A percentile compares a stretch with the other conserved stretches of the same genome.
Conservation (phyloP, 1,140 invertebrate species). For the Heliconius himera region DNA sequence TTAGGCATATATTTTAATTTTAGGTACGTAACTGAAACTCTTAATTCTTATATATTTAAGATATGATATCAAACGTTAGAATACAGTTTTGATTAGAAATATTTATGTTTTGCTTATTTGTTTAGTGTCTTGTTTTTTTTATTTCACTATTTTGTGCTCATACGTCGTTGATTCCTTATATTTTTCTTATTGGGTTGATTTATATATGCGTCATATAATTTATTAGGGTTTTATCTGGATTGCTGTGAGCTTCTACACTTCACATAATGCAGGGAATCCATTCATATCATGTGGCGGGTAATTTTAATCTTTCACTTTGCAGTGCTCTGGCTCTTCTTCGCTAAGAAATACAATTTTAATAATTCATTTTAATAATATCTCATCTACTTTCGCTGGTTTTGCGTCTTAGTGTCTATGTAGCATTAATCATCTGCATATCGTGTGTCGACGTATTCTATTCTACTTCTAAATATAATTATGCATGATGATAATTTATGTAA, state of each 20-base stretch:
- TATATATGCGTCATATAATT: too few relatives aligned
- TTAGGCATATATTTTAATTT: not conserved
- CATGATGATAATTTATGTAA: constrained; percentile 31
- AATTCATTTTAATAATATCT: not conserved
- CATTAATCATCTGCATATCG: constrained; percentile 20
- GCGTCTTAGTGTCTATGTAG: not conserved
- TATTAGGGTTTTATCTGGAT: not conserved
- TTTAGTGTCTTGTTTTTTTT: not conserved
- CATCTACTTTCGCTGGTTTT: not conserved
- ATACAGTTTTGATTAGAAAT: not conserved
- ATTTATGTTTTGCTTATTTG: not conserved
- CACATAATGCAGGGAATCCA: not conserved
- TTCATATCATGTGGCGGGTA: constrained; percentile 1
- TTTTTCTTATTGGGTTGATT: not conserved
- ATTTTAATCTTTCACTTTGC: not conserved
- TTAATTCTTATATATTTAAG: not conserved
- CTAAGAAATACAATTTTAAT: not conserved
- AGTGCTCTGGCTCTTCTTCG: not conserved
- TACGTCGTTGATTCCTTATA: not conserved
- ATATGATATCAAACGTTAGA: not conserved
- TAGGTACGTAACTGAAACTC: not conserved
- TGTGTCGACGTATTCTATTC: constrained; percentile 17
- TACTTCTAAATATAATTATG: constrained; percentile 25
- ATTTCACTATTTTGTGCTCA: not conserved
- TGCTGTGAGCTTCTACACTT: not conserved